phyloP scores from a whole-genome alignment of 2,113 vertebrate genomes.

The Plestiodon gilberti region DNA sequence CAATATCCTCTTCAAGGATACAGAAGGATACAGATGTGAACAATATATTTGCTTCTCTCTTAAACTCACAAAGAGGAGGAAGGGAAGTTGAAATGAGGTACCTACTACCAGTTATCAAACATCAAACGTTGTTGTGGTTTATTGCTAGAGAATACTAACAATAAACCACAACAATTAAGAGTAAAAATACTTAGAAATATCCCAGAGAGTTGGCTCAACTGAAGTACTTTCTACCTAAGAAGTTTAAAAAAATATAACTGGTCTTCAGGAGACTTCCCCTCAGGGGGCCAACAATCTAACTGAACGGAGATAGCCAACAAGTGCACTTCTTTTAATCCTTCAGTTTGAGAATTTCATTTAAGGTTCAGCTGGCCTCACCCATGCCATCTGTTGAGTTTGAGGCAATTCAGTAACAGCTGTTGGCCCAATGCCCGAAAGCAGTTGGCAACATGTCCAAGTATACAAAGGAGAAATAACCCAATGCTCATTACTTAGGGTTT shows the following conservation, averaged over 20 bases:
- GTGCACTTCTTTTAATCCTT: neutral
- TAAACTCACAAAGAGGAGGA: neutral
- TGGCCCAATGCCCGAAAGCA: neutral
- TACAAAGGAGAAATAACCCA: neutral
- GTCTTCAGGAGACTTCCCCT: neutral
- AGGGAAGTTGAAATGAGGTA: neutral
- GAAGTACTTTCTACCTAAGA: too few relatives aligned
- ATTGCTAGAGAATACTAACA: neutral
- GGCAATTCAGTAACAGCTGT: neutral
- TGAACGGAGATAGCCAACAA: neutral
- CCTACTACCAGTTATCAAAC: neutral
- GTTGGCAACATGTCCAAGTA: neutral
- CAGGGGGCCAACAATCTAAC: neutral
- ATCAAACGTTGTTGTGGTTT: too few relatives aligned
- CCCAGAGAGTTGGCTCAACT: neutral
- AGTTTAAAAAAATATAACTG: neutral
- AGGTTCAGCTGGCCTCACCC: neutral
- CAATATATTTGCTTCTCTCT: neutral
- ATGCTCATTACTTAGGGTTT: too few relatives aligned
- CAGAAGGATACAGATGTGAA: neutral
- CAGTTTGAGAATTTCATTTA: rapidly evolving
- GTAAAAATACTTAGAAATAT: neutral
- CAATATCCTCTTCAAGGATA: neutral
- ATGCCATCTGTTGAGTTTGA: neutral
- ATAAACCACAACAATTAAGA: neutral